Percentiles rank a stretch among this genome's conserved stretches.
phyloP scores from a whole-genome alignment of 2,888 invertebrate species.

The Atrina japonica region DNA sequence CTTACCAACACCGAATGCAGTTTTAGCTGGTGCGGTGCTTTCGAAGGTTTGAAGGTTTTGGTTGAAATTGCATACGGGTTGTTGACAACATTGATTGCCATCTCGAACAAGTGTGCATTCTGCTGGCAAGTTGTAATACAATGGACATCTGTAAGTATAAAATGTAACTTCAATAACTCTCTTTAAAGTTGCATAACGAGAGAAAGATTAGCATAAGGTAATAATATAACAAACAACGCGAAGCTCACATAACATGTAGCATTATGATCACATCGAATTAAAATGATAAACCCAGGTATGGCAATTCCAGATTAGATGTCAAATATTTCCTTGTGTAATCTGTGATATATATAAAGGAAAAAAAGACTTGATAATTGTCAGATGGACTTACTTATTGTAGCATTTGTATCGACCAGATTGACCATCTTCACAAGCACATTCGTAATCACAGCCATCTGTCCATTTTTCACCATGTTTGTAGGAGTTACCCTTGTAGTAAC shows the following conservation, averaged over 20 bases:
- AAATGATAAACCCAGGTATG: too few relatives aligned
- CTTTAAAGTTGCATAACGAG: neutral
- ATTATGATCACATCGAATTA: too few relatives aligned
- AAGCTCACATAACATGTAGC: too few relatives aligned
- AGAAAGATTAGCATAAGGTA: neutral
- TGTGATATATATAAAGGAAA: too few relatives aligned
- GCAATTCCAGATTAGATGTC: too few relatives aligned
- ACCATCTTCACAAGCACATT: conserved; percentile 67
- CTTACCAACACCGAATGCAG: conserved; percentile 61
- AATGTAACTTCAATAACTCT: neutral
- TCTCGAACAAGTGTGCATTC: conserved; percentile 63
- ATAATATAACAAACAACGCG: neutral
- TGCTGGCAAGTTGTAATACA: conserved; percentile 63
- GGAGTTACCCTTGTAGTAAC: conserved; percentile 66
- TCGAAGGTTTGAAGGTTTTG: conserved; percentile 56
- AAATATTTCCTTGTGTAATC: too few relatives aligned
- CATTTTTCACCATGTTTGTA: conserved; percentile 67
- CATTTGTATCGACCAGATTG: conserved; percentile 65
- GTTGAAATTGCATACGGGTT: conserved; percentile 68
- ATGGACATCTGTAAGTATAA: conserved; percentile 59
- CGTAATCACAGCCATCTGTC: conserved; percentile 71
- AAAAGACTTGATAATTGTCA: too few relatives aligned
- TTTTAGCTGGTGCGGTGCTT: conserved; percentile 56
- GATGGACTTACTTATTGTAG: conserved; percentile 69
- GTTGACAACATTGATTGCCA: conserved; percentile 60